These are phyloP conservation scores for Temnothorax nylanderi DNA, from an alignment of 1,140 invertebrate genomes.

Conservation along the genomic window DNA sequence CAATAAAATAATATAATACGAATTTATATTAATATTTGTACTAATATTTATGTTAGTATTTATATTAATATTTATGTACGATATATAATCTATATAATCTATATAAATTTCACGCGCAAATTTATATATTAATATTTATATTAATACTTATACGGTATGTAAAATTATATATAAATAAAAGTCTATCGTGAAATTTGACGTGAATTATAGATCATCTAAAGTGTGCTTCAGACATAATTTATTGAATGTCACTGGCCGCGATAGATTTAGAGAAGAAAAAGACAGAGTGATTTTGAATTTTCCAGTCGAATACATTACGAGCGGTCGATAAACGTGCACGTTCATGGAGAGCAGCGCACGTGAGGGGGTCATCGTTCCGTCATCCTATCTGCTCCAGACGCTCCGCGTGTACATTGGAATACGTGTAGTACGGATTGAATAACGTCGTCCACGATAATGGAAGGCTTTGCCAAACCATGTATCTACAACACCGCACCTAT, in stretches of 20 bases:
- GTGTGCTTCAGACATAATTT: conserved; percentile 7
- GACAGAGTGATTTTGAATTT: conserved; percentile 22
- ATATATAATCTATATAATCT: too few species aligned
- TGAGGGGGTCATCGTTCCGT: conserved; percentile 44
- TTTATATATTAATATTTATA: too few species aligned
- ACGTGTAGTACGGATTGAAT: conserved; percentile 71
- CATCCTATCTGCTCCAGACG: conserved; percentile 67
- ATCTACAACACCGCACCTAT: conserved; percentile 59
- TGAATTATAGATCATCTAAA: background rate
- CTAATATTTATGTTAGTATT: too few species aligned
- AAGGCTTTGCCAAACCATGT: conserved; percentile 71
- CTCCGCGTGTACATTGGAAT: conserved; percentile 62
- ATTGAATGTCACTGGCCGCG: background rate
- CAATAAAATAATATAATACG: background rate
- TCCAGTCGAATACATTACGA: conserved; percentile 59
- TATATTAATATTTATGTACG: too few species aligned
- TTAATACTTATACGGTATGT: too few species aligned
- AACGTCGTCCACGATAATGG: conserved; percentile 70
- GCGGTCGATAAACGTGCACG: conserved; percentile 62
- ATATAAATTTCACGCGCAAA: too few species aligned
- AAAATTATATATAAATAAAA: background rate
- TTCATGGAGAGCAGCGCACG: conserved; percentile 44
- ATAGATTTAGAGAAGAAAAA: background rate
- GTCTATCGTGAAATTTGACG: background rate
- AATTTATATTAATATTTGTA: background rate